phyloP scores from a whole-genome alignment of 2,888 invertebrate species.

The Leistus spinibarbis region DNA sequence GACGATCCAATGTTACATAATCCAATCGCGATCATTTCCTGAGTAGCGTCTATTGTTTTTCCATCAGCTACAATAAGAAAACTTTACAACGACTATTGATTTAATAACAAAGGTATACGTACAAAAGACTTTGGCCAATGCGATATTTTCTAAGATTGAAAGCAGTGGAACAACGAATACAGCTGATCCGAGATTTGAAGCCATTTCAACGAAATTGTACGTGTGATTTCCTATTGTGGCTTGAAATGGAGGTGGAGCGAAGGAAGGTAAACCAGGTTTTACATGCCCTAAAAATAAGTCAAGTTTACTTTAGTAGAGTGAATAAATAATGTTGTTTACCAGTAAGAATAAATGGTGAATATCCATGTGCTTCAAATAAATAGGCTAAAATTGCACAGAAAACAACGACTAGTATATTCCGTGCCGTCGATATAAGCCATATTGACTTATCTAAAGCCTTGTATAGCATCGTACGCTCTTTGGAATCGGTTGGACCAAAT shows the following conservation, averaged over 20 bases:
- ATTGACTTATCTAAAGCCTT: conserved; percentile 62
- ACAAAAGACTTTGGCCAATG: conserved; percentile 73
- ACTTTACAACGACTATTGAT: no score
- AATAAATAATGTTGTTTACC: conserved; percentile 54
- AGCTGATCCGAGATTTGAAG: conserved; percentile 67
- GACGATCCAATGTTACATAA: conserved; percentile 69
- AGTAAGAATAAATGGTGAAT: conserved; percentile 69
- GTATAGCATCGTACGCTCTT: conserved; percentile 58
- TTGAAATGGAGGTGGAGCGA: conserved; percentile 70
- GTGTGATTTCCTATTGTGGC: conserved; percentile 64
- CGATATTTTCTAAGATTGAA: conserved; percentile 72
- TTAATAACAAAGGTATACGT: no score
- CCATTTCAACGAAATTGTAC: conserved; percentile 62
- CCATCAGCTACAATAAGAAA: conserved; percentile 59
- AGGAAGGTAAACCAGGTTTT: conserved; percentile 70
- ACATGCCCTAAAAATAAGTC: conserved; percentile 67
- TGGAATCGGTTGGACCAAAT: conserved; percentile 56
- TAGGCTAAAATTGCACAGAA: conserved; percentile 71
- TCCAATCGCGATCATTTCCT: conserved; percentile 72
- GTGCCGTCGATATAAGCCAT: conserved; percentile 75
- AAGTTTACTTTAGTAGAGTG: background rate
- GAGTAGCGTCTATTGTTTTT: conserved; percentile 69
- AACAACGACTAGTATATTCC: conserved; percentile 79
- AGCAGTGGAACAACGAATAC: conserved; percentile 70
- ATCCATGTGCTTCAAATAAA: conserved; percentile 64